Percentiles rank a stretch among this genome's conserved stretches.
Conservation (phyloP, 2,797 vertebrate genomes). For the Sparus aurata region DNA sequence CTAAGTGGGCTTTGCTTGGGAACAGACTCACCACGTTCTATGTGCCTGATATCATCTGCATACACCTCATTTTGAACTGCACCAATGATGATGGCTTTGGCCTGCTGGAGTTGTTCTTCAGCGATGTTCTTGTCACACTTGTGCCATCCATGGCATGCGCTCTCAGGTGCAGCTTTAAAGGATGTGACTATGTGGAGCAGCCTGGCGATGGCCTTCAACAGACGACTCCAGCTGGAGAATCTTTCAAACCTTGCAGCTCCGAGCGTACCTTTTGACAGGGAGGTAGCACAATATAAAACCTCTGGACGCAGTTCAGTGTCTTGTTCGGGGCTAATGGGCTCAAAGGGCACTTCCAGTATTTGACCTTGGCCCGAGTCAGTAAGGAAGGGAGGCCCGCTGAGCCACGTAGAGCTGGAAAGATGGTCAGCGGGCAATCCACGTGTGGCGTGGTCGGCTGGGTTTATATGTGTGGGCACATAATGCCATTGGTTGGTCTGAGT, state of each 20-base stretch:
- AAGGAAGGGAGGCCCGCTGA: conserved; percentile 17
- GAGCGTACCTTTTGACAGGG: neutral
- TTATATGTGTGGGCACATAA: conserved; percentile 23
- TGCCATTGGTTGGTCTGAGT: conserved; percentile 9
- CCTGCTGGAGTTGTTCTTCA: neutral
- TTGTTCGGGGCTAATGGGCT: neutral
- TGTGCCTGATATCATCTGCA: neutral
- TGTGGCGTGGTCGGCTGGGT: conserved; percentile 26
- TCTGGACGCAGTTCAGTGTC: neutral
- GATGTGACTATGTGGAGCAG: neutral
- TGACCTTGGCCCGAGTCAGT: neutral
- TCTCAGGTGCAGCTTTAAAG: neutral
- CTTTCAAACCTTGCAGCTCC: neutral
- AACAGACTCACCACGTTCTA: neutral
- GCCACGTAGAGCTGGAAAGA: conserved; percentile 20
- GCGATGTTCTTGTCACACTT: neutral
- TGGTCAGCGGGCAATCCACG: neutral
- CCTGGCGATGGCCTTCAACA: neutral
- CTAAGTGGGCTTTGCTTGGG: conserved; percentile 11
- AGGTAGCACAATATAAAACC: neutral
- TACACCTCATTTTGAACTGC: conserved; percentile 5
- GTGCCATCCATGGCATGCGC: conserved; percentile 17
- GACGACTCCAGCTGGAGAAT: conserved; percentile 8
- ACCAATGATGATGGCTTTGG: neutral
- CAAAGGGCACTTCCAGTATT: neutral